phyloP scores from a whole-genome alignment of 2,888 invertebrate genomes.

The Chrysomela aeneicollis region DNA sequence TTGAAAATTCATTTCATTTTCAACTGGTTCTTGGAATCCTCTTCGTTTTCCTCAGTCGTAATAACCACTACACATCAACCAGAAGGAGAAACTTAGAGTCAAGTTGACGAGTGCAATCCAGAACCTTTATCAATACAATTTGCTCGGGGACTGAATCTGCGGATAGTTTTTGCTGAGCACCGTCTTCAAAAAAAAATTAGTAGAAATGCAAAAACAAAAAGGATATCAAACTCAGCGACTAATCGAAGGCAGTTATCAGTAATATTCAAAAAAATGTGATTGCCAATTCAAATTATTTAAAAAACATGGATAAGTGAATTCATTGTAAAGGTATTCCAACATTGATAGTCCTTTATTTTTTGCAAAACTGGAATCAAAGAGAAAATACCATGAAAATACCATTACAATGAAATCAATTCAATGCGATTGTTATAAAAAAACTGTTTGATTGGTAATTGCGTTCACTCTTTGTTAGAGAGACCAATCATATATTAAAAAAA shows the following conservation, averaged over 20 bases:
- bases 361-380: too few relatives aligned
- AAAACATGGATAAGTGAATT: too few relatives aligned
- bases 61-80: too few relatives aligned
- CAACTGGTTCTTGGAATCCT: not conserved
- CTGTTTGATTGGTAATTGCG: not conserved
- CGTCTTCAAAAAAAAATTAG: not conserved
- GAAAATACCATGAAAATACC: too few relatives aligned
- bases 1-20: not conserved
- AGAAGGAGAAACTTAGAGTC: too few relatives aligned
- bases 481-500: too few relatives aligned
- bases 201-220: not conserved
- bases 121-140: not conserved
- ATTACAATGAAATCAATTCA: not conserved
- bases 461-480: not conserved
- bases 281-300: too few relatives aligned
- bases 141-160: not conserved
- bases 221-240: not conserved
- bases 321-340: too few relatives aligned
- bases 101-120: not conserved
- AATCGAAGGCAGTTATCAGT: not conserved
- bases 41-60: too few relatives aligned
- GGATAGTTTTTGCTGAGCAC: not conserved
- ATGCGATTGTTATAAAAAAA: not conserved
- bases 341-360: too few relatives aligned
- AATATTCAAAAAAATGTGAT: not conserved